These are phyloP conservation scores for Tympanoctomys barrerae DNA, from an alignment of 2,797 vertebrate species.

Conservation along the genomic window DNA sequence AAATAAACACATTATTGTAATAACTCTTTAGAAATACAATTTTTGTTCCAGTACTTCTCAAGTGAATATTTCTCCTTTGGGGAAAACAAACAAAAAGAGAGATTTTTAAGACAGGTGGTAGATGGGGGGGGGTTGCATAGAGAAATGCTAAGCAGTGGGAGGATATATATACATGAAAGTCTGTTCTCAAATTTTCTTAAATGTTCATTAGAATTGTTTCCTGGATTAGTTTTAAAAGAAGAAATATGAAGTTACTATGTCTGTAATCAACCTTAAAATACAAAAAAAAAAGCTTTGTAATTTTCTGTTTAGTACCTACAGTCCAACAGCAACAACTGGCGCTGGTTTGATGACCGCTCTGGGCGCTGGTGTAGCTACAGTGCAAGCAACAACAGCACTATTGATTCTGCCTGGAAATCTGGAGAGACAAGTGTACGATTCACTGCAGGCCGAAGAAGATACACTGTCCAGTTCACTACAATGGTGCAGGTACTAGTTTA, in stretches of 20 bases:
- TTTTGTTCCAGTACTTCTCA: conserved; percentile 20
- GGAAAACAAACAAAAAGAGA: conserved; percentile 48
- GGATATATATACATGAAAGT: neutral
- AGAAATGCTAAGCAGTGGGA: neutral
- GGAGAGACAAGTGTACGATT: conserved; percentile 97
- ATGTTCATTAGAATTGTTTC: conserved; percentile 25
- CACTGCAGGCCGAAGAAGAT: conserved; percentile 96
- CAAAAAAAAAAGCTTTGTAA: conserved; percentile 38
- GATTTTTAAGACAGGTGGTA: neutral
- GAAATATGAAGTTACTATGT: conserved; percentile 30
- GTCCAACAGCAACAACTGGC: conserved; percentile 98
- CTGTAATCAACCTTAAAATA: conserved; percentile 23
- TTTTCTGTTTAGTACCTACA: conserved; percentile 92
- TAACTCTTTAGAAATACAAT: conserved; percentile 44
- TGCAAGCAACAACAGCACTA: conserved; percentile 98
- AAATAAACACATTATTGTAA: neutral
- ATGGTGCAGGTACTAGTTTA: conserved; percentile 97
- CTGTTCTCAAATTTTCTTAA: conserved; percentile 5
- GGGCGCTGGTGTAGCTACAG: conserved; percentile 99
- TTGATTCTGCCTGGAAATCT: conserved; percentile 96
- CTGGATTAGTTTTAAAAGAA: conserved; percentile 46
- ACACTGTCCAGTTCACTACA: conserved; percentile 98
- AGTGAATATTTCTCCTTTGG: neutral
- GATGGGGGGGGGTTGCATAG: neutral
- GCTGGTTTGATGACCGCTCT: conserved; percentile 98